Conservation (phyloP, 2,888 invertebrate genomes). For the Mesochorus sp. region DNA sequence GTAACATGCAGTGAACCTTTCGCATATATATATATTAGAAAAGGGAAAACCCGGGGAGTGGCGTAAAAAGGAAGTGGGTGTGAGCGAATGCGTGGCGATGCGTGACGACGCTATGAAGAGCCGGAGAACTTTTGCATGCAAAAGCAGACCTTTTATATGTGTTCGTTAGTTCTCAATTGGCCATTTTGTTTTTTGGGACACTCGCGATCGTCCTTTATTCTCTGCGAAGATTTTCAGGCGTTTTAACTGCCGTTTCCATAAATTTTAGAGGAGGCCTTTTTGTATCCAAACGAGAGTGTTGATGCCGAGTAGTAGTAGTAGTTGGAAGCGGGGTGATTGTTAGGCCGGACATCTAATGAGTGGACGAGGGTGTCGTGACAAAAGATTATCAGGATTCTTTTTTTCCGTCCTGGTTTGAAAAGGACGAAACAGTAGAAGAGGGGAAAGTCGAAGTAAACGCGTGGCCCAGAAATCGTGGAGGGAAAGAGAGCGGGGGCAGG, state of each 20-base stretch:
- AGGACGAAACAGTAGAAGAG: constrained; percentile 1
- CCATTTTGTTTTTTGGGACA: constrained; percentile 54
- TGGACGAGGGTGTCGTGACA: neutral
- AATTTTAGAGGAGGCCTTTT: too few species aligned
- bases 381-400: constrained; percentile 32
- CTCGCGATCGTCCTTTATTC: neutral
- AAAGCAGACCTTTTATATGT: neutral
- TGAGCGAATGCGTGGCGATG: constrained; percentile 80
- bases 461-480: constrained; percentile 32
- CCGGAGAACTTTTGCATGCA: constrained; percentile 21
- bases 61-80: constrained; percentile 82
- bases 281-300: too few species aligned
- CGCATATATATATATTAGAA: too few species aligned
- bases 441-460: constrained; percentile 26
- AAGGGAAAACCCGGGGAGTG: constrained; percentile 78
- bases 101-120: constrained; percentile 73
- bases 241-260: neutral
- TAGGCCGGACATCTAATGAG: too few species aligned
- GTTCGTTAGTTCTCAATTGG: constrained; percentile 29
- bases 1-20: constrained; percentile 23
- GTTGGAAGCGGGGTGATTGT: too few species aligned
- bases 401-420: neutral
- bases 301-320: too few species aligned
- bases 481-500: constrained; percentile 60
- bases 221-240: neutral